Evolutionary conservation across 1,140 invertebrate species (phyloP), one percentile per base, ranked within the genome.

Genomic region (Anastrepha ludens): DNA sequence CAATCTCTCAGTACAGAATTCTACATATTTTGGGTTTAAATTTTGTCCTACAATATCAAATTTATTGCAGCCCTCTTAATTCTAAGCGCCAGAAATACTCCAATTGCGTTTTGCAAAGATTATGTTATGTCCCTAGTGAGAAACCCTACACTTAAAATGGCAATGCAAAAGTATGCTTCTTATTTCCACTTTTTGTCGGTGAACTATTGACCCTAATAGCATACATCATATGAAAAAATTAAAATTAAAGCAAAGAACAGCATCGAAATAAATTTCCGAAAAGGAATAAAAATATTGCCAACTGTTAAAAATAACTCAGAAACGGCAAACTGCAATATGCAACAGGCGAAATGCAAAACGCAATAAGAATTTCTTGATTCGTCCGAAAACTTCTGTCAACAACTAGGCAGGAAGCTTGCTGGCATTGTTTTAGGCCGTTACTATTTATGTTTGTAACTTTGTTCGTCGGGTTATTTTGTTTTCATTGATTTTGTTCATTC

Each of bases 151-250:
- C 29, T 29, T 29, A 1, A 29, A 29, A 29, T 29, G 29, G 29
- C 29, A 29, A 29, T 29, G 29, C 29, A 29, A 29, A 29, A 29
- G 29, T 29, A 29, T 0, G 29, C 29, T 29, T 29, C 29, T 29
- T 29, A 29, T 0, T 29, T 29, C 29, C 29, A 29, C 0, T 29
- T 29, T 29, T 29, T 29, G 29, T 29, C 41, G 11, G 15, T 74
- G 70, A 74, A 74, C 70, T 74, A 74, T 74, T 74, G 70, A 74
- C 41, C 15, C 70, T 41, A 47, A 47, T 1, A 55, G 50, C 50
- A 55, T 55, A 55, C 11, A 55, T 55, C 11, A 8, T 55, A 11
- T 55, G 1, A 55, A 11, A 8, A 11, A 55, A 55, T 55, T 55
- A 6, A 55, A 55, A 55, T 1, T 55, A 55, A 6, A 29, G 29